Percentiles rank a stretch among this genome's conserved stretches.
Conservation (phyloP, 2,797 vertebrate genomes). For the Serranus cabrilla region DNA sequence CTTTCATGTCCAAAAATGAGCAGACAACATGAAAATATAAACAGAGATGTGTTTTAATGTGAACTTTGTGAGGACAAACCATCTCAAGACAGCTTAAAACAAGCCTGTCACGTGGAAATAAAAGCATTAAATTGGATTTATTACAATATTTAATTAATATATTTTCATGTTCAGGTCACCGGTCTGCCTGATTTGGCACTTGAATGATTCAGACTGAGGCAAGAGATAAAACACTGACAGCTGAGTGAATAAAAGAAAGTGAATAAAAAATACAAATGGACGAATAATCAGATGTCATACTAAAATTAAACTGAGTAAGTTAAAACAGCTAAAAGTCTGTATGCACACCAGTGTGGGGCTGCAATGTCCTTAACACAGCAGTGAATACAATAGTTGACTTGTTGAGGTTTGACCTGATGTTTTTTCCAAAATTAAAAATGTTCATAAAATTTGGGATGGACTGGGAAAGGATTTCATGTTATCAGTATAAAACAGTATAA, state of each 20-base stretch:
- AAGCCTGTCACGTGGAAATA: not conserved
- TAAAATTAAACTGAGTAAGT: not conserved
- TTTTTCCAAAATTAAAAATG: no score
- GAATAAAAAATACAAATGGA: not conserved
- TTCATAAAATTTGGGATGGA: no score
- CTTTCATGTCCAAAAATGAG: not conserved
- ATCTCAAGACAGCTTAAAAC: not conserved
- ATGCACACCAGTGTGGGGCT: not conserved
- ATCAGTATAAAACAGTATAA: no score
- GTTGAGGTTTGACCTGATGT: not conserved
- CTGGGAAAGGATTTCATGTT: no score
- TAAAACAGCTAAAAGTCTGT: not conserved
- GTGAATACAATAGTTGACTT: not conserved
- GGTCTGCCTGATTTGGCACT: constrained; percentile 4
- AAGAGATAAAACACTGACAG: not conserved
- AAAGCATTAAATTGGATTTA: not conserved
- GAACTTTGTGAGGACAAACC: not conserved
- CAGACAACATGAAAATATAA: not conserved
- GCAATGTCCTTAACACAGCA: not conserved
- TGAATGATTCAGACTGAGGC: not conserved
- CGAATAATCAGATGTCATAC: not conserved
- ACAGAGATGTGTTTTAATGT: not conserved
- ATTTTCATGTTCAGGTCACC: not conserved
- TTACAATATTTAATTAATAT: not conserved
- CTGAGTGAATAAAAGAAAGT: not conserved